phyloP scores from a whole-genome alignment of 2,797 vertebrate genomes.

The Nannoperca obscura region DNA sequence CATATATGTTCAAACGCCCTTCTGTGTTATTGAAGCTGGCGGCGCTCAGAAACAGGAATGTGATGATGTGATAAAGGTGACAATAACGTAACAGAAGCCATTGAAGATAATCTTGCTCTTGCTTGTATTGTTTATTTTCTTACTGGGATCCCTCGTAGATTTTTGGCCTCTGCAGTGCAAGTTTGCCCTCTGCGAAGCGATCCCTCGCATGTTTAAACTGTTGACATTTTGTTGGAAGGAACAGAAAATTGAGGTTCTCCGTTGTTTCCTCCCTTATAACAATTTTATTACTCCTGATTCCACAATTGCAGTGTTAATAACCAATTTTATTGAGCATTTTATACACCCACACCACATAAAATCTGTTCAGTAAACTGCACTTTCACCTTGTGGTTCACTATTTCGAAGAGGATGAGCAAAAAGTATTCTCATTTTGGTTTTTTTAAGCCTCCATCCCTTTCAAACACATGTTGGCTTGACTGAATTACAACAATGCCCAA shows the following conservation, averaged over 20 bases:
- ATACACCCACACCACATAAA: slow-evolving; percentile 43
- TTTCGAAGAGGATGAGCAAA: slow-evolving; percentile 30
- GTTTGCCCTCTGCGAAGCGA: slow-evolving; percentile 24
- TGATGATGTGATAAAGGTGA: slow-evolving; percentile 72
- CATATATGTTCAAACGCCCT: slow-evolving; percentile 44
- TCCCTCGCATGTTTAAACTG: slow-evolving; percentile 36
- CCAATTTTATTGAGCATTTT: slow-evolving; percentile 37
- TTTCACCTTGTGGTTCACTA: slow-evolving; percentile 32
- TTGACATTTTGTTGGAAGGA: slow-evolving; percentile 49
- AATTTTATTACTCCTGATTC: slow-evolving; percentile 51
- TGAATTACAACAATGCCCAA: slow-evolving; percentile 53
- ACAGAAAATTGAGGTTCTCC: slow-evolving; percentile 34
- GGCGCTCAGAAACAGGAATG: slow-evolving; percentile 63
- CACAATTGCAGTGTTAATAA: slow-evolving; percentile 54
- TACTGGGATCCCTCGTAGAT: slow-evolving; percentile 50
- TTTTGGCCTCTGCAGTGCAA: slow-evolving; percentile 19
- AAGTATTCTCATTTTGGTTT: slow-evolving; percentile 40
- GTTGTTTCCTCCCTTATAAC: slow-evolving; percentile 32
- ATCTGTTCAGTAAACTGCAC: slow-evolving; percentile 54
- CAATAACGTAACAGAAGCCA: slow-evolving; percentile 57
- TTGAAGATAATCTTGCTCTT: slow-evolving; percentile 44
- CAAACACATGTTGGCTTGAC: slow-evolving; percentile 44
- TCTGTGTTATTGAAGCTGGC: slow-evolving; percentile 61
- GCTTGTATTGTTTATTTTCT: slow-evolving; percentile 67
- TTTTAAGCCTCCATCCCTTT: slow-evolving; percentile 22